A percentile compares a stretch with the other conserved stretches of the same genome.
phyloP scores from a whole-genome alignment of 2,113 vertebrate genomes.

The Myodes glareolus region DNA sequence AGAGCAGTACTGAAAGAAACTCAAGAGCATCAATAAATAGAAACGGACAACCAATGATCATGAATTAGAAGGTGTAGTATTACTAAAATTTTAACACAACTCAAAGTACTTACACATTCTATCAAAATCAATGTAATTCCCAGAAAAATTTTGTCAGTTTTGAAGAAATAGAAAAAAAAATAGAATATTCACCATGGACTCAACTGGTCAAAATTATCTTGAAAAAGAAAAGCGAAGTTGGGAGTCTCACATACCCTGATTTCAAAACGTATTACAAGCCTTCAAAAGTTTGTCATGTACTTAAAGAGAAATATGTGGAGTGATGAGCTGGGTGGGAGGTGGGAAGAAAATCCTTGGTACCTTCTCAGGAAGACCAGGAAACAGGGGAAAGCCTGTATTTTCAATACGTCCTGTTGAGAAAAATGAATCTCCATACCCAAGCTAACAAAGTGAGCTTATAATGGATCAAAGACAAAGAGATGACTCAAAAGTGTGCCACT shows the following conservation, averaged over 20 bases:
- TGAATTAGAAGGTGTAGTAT: background rate
- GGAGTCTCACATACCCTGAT: background rate
- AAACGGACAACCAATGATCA: background rate
- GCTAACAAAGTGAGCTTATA: background rate
- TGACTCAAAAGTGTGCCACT: background rate
- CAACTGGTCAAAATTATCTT: background rate
- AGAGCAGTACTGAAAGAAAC: background rate
- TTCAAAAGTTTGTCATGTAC: background rate
- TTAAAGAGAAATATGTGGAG: background rate
- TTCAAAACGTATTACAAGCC: background rate
- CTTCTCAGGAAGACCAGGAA: background rate
- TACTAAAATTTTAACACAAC: background rate
- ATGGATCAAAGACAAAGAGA: background rate
- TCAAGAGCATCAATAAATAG: background rate
- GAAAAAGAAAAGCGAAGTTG: background rate
- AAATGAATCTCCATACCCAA: background rate
- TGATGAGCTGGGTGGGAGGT: background rate
- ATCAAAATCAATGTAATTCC: background rate
- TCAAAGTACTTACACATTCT: background rate
- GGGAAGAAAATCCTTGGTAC: background rate
- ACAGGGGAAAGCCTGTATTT: background rate
- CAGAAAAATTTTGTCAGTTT: background rate
- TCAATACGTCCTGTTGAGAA: background rate
- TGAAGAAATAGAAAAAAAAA: background rate
- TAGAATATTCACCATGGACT: background rate